Evolutionary conservation across 1,140 invertebrate species (phyloP).

Genomic region (Periplaneta americana): DNA sequence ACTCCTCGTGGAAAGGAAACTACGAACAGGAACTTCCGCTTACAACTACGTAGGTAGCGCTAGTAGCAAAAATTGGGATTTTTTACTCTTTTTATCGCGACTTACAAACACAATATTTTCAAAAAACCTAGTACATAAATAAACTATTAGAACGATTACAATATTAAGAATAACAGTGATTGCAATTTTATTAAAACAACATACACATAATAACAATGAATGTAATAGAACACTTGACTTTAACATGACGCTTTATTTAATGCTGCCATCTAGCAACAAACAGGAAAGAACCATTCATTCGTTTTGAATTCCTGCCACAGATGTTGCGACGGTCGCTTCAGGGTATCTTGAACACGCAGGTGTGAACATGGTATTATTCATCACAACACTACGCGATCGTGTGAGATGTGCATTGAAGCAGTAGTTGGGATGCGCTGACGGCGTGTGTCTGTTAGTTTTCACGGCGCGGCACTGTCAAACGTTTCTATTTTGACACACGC

Average conservation of each 20-base stretch:
- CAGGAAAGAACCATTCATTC: too few species aligned
- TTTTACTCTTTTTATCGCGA: too few species aligned
- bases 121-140: too few species aligned
- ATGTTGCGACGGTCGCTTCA: not conserved
- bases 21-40: not conserved
- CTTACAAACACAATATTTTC: too few species aligned
- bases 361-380: too few species aligned
- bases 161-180: too few species aligned
- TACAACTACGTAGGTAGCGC: not conserved
- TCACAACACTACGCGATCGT: not conserved
- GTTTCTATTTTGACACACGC: not conserved
- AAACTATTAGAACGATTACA: too few species aligned
- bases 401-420: not conserved
- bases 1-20: not conserved
- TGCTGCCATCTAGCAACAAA: not conserved
- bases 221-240: too few species aligned
- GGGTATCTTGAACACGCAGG: not conserved
- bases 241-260: too few species aligned
- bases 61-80: too few species aligned
- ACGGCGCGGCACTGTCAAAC: not conserved
- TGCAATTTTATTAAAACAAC: too few species aligned
- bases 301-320: not conserved
- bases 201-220: too few species aligned
- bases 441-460: not conserved
- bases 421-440: not conserved